These are phyloP conservation scores for Talpa occidentalis DNA, from an alignment of 2,113 vertebrate genomes.

Conservation along the genomic window DNA sequence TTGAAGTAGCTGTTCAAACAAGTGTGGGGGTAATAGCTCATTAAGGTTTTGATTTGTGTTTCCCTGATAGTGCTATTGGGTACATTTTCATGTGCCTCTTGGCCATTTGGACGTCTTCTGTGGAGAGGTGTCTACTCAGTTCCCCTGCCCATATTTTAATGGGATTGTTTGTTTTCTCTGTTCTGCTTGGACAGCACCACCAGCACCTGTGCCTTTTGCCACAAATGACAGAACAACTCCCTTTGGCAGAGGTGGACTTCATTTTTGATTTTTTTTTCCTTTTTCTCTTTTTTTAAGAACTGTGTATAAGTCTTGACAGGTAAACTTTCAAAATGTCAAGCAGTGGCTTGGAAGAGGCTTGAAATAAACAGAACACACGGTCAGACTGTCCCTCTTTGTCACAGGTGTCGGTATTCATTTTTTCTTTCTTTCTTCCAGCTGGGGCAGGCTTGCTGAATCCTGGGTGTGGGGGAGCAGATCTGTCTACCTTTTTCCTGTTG, in stretches of 20 bases:
- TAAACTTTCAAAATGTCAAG: neutral
- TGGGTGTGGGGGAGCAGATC: neutral
- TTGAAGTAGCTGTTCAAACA: neutral
- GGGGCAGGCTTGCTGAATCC: neutral
- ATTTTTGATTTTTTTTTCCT: neutral
- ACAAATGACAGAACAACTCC: slow-evolving; percentile 27
- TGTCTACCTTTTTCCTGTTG: slow-evolving; percentile 40
- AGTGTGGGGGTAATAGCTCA: neutral
- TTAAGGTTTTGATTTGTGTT: neutral
- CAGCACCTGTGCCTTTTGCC: neutral
- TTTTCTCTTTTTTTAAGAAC: slow-evolving; percentile 30
- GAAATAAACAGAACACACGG: neutral
- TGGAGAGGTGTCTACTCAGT: neutral
- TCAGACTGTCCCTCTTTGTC: neutral
- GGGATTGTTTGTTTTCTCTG: slow-evolving; percentile 46
- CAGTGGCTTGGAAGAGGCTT: slow-evolving; percentile 45
- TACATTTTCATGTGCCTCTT: neutral
- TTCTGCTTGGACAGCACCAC: neutral
- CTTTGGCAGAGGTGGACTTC: slow-evolving; percentile 42
- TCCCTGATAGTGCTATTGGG: neutral
- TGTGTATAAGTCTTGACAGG: neutral
- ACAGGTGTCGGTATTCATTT: slow-evolving; percentile 43
- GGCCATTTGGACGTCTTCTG: neutral
- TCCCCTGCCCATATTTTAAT: slow-evolving; percentile 12
- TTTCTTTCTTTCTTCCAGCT: neutral